Percentiles rank a stretch among this genome's conserved stretches.
Evolutionary conservation across 2,888 invertebrate species (phyloP).

Genomic region (Carterocephalus palaemon): DNA sequence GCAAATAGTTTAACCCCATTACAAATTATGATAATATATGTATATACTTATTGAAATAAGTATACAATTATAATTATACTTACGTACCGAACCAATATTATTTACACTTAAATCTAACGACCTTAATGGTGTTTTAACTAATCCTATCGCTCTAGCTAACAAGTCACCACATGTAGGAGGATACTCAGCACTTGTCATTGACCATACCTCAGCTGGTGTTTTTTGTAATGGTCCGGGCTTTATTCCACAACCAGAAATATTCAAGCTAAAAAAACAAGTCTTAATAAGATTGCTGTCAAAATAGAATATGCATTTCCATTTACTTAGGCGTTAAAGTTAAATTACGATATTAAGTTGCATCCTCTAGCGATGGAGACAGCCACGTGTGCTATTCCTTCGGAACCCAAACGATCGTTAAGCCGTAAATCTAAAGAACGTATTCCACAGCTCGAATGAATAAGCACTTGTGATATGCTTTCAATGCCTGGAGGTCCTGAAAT

Average conservation of each 20-base stretch:
- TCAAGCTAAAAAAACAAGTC: slow-evolving; percentile 50
- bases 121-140: slow-evolving; percentile 69
- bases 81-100: slow-evolving; percentile 67
- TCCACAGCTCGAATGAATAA: slow-evolving; percentile 62
- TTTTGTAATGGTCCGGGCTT: slow-evolving; percentile 57
- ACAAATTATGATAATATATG: not conserved
- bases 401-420: slow-evolving; percentile 64
- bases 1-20: slow-evolving; percentile 34
- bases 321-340: not conserved
- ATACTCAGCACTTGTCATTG: slow-evolving; percentile 64
- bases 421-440: slow-evolving; percentile 63
- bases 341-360: slow-evolving; percentile 67
- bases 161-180: slow-evolving; percentile 72
- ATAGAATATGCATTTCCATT: not conserved
- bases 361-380: slow-evolving; percentile 71
- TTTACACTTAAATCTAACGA: slow-evolving; percentile 72
- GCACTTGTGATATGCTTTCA: slow-evolving; percentile 61
- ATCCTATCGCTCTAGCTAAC: slow-evolving; percentile 69
- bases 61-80: not conserved
- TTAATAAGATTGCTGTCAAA: not conserved
- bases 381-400: slow-evolving; percentile 66
- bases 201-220: slow-evolving; percentile 73
- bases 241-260: slow-evolving; percentile 73
- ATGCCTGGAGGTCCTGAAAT: slow-evolving; percentile 58
- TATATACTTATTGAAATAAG: not conserved